These are phyloP conservation scores for Apocheima hispidaria DNA, from an alignment of 2,888 invertebrate genomes.

Conservation along the genomic window DNA sequence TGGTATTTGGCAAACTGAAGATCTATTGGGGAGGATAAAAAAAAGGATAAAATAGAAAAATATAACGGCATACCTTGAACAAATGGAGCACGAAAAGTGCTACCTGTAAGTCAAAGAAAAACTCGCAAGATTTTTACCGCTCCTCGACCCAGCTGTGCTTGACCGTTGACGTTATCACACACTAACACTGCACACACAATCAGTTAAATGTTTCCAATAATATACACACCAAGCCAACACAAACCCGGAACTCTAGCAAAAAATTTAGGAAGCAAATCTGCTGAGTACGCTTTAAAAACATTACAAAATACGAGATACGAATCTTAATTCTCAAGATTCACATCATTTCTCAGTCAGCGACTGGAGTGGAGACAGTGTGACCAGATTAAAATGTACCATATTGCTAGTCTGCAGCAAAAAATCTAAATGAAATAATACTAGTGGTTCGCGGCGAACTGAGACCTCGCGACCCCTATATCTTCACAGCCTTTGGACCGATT, in stretches of 20 bases:
- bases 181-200: conserved; percentile 37
- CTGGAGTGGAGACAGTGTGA: background rate
- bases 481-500: too few species aligned
- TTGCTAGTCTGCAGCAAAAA: too few species aligned
- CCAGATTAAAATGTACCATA: background rate
- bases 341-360: background rate
- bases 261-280: conserved; percentile 16
- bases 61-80: conserved; percentile 81
- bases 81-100: conserved; percentile 81
- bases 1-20: background rate
- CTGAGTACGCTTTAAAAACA: conserved; percentile 25
- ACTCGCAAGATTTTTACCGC: conserved; percentile 82
- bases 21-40: conserved; percentile 1
- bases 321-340: conserved; percentile 9
- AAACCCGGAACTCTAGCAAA: background rate
- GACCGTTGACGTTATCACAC: conserved; percentile 77
- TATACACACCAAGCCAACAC: conserved; percentile 6
- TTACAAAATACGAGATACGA: conserved; percentile 27
- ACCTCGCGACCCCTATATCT: too few species aligned
- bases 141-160: conserved; percentile 83
- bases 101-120: conserved; percentile 74
- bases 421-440: too few species aligned
- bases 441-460: too few species aligned
- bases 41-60: conserved; percentile 48
- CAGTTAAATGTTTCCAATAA: conserved; percentile 2